phyloP scores from a whole-genome alignment of 1,140 invertebrate species.

The Dysdera silvatica region DNA sequence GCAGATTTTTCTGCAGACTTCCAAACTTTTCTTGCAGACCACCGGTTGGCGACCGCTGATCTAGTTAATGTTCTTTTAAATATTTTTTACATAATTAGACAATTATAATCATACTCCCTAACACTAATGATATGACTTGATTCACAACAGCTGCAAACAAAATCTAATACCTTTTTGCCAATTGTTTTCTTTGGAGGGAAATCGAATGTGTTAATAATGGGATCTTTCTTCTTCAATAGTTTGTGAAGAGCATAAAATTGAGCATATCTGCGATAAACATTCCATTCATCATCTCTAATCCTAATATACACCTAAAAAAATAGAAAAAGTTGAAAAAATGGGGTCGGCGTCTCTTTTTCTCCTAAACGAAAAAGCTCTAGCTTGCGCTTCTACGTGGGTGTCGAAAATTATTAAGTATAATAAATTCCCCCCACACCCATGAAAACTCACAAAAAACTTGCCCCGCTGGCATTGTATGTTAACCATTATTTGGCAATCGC shows the following conservation, averaged over 20 bases:
- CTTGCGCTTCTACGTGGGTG: too few relatives aligned
- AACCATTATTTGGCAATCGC: too few relatives aligned
- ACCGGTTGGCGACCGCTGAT: too few relatives aligned
- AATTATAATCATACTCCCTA: not conserved
- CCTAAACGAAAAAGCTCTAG: too few relatives aligned
- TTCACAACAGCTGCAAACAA: not conserved
- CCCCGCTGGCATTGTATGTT: too few relatives aligned
- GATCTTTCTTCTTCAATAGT: conserved; percentile 71
- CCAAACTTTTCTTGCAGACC: too few relatives aligned
- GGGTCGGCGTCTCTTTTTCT: not conserved
- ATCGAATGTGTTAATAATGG: conserved; percentile 64
- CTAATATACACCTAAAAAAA: conserved; percentile 64
- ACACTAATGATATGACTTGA: not conserved
- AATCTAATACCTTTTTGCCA: conserved; percentile 65
- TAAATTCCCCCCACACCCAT: too few relatives aligned
- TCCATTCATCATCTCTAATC: conserved; percentile 83
- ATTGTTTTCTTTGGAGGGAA: conserved; percentile 91
- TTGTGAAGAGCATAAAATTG: conserved; percentile 77
- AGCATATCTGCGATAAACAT: conserved; percentile 81
- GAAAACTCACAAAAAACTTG: too few relatives aligned
- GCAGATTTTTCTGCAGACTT: too few relatives aligned
- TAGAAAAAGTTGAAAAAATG: not conserved
- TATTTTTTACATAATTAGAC: not conserved
- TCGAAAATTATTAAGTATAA: too few relatives aligned
- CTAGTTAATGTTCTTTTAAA: too few relatives aligned